Percentiles rank a stretch among this genome's conserved stretches.
phyloP scores from a whole-genome alignment of 2,797 vertebrate species.

The Anguilla marmorata region DNA sequence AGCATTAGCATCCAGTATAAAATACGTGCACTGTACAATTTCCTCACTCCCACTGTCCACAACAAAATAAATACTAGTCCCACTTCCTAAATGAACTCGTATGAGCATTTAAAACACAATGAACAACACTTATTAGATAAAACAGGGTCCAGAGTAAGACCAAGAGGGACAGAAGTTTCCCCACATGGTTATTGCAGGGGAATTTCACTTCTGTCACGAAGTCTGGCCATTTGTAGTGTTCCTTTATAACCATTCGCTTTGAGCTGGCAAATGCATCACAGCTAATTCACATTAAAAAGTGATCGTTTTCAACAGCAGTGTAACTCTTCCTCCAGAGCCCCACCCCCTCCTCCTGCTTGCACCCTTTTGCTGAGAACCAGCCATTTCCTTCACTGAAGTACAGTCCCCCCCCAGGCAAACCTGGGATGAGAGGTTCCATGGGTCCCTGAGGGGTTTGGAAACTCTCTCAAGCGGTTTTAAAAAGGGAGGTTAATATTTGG shows the following conservation, averaged over 20 bases:
- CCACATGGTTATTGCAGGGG: slow-evolving; percentile 25
- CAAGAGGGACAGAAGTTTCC: slow-evolving; percentile 29
- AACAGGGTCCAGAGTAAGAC: slow-evolving; percentile 40
- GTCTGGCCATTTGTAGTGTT: background rate
- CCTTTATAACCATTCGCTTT: slow-evolving; percentile 3
- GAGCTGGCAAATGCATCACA: background rate
- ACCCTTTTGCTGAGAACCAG: background rate
- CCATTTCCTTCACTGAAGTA: background rate
- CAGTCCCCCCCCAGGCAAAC: background rate
- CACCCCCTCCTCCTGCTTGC: background rate
- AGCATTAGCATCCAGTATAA: slow-evolving; percentile 38
- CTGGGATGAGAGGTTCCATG: background rate
- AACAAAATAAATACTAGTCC: slow-evolving; percentile 54
- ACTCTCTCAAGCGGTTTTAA: slow-evolving; percentile 15
- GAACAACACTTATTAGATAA: slow-evolving; percentile 40
- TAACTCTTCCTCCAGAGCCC: background rate
- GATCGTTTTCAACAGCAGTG: slow-evolving; percentile 21
- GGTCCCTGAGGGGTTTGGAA: background rate
- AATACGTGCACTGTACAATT: slow-evolving; percentile 45
- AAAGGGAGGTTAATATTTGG: slow-evolving; percentile 40
- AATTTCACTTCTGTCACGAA: slow-evolving; percentile 4
- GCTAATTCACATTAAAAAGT: slow-evolving; percentile 35
- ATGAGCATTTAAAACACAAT: slow-evolving; percentile 42
- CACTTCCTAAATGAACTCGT: slow-evolving; percentile 33
- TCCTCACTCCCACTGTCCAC: slow-evolving; percentile 32